Evolutionary conservation across 1,140 invertebrate species (phyloP), one percentile per base, ranked within the genome.

Genomic region (Lordiphosa collinella): DNA sequence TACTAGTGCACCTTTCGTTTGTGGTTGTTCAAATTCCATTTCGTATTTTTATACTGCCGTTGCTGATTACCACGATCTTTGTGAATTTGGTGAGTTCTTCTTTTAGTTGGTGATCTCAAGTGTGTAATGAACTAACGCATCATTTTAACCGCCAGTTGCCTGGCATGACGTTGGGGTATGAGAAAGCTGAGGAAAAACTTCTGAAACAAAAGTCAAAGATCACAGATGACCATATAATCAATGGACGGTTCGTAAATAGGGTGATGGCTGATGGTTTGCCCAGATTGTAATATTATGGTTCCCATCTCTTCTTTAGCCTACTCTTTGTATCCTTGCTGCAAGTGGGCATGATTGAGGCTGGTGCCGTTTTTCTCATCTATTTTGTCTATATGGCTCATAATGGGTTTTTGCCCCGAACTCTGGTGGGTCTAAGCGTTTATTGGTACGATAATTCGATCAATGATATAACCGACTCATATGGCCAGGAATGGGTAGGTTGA

Each of bases 401-500:
- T 14, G 76, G 76, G 18, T 82, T 82, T 36, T 2, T 48, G 10
- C 76, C 78, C 0, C 13, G 14, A 5, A 35, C 8, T 6, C 22
- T 82, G 11, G 5, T 64, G 7, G 56, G 49, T 1, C 29, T 61
- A 1, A 29, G 37, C 2, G 2, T 8, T 0, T 0, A 14, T 0
- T 82, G 67, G 71, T 25, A 58, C 4, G 61, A 82, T n/a, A 7
- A 32, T 0, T 4, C 22, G 1, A 8, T 43, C 2, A 57, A 68
- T 35, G 71, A 62, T 32, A 6, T 82, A 6, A 13, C 35, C 3
- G 76, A 82, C 22, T 68, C 76, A 0, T 59, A 56, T 31, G 76
- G 78, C 16, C 71, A 82, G 37, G 78, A 82, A 50, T 82, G 76
- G 78, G 76, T 71, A 34, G 32, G 31, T 37, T 11, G 16, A 5